These are phyloP conservation scores for Sinosuthora webbiana DNA, from an alignment of 2,113 vertebrate species.

Conservation along the genomic window DNA sequence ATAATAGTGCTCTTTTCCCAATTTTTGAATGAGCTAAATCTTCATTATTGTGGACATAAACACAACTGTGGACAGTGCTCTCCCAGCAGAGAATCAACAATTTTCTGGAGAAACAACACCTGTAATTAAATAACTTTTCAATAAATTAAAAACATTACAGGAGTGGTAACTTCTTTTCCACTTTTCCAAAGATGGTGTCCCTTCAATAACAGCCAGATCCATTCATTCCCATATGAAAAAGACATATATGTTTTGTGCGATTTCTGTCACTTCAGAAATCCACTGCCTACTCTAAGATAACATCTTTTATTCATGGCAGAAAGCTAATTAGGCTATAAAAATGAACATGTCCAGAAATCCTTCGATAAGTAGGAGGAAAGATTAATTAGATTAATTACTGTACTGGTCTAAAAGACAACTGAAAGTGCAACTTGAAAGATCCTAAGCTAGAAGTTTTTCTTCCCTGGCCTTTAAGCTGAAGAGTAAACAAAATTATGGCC, in stretches of 20 bases:
- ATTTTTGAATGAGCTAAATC: not conserved
- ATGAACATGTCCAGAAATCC: not conserved
- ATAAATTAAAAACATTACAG: not conserved
- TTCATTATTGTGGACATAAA: not conserved
- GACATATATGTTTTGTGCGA: accelerated
- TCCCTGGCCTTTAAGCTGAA: not conserved
- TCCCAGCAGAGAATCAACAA: not conserved
- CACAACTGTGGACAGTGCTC: not conserved
- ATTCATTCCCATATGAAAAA: not conserved
- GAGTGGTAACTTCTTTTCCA: not conserved
- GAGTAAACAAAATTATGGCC: not conserved
- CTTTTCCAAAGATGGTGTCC: not conserved
- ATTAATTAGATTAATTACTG: not conserved
- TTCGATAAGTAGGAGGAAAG: not conserved
- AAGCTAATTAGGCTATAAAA: not conserved
- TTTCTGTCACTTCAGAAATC: not conserved
- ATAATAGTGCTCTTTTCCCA: not conserved
- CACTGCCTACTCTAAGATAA: not conserved
- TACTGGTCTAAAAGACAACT: not conserved
- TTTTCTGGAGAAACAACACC: not conserved
- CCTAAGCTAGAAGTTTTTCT: not conserved
- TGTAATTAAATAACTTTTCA: not conserved
- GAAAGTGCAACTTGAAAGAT: not conserved
- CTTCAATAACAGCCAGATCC: not conserved
- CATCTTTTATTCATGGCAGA: not conserved